Conservation (phyloP, 1,140 invertebrate genomes). For the Drosophila athabasca region DNA sequence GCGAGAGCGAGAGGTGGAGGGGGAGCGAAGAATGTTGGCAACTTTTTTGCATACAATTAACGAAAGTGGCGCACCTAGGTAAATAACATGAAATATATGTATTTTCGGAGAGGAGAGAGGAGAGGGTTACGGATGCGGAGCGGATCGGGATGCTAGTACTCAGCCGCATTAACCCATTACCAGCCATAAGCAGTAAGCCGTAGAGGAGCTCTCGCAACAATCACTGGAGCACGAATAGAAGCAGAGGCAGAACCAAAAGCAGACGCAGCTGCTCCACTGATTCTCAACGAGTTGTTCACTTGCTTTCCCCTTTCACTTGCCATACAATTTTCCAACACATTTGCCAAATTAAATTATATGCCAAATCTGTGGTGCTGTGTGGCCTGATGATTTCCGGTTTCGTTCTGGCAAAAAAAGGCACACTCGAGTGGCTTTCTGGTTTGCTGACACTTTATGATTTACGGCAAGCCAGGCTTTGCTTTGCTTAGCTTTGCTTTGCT, state of each 20-base stretch:
- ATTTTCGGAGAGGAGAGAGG: slow-evolving; percentile 8
- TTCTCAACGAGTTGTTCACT: slow-evolving; percentile 11
- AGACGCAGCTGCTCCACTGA: slow-evolving; percentile 41
- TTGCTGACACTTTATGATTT: slow-evolving; percentile 73
- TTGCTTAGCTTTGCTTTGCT: slow-evolving; percentile 14
- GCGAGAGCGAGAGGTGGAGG: too few species aligned
- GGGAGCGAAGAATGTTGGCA: slow-evolving; percentile 58
- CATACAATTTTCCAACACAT: slow-evolving; percentile 80
- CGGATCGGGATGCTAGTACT: slow-evolving; percentile 46
- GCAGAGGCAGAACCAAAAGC: slow-evolving; percentile 20
- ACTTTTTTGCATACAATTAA: slow-evolving; percentile 82
- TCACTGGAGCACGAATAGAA: slow-evolving; percentile 11
- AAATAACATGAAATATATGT: slow-evolving; percentile 64
- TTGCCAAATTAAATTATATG: slow-evolving; percentile 79
- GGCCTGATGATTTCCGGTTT: slow-evolving; percentile 3
- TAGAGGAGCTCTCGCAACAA: slow-evolving; percentile 22
- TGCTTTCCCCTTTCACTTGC: slow-evolving; percentile 16
- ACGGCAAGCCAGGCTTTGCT: slow-evolving; percentile 28
- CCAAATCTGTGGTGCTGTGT: slow-evolving; percentile 28
- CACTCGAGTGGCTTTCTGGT: slow-evolving; percentile 60
- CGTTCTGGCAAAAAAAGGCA: slow-evolving; percentile 56
- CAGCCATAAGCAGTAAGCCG: slow-evolving; percentile 52
- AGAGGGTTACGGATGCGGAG: slow-evolving; percentile 5
- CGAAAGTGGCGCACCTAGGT: slow-evolving; percentile 76
- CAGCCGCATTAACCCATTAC: slow-evolving; percentile 79